Conservation (phyloP, 2,888 invertebrate species). For the Galerucella calmariensis region DNA sequence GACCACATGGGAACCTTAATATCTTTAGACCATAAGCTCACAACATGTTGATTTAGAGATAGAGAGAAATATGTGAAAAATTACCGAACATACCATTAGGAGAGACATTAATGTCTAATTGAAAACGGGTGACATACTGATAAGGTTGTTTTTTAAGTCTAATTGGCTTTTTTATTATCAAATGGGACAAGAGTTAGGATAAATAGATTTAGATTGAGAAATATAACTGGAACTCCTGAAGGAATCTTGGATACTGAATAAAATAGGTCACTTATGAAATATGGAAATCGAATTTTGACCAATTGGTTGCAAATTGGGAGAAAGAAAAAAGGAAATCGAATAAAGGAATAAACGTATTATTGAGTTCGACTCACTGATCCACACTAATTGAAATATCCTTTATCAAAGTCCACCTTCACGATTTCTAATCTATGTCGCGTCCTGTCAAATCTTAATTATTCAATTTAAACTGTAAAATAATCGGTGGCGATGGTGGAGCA, state of each 20-base stretch:
- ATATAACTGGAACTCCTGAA: no score
- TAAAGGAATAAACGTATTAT: conserved; percentile 11
- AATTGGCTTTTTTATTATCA: conserved; percentile 15
- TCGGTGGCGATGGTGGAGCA: neutral
- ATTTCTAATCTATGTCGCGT: no score
- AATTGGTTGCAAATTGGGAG: conserved; percentile 19
- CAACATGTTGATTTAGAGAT: conserved; percentile 33
- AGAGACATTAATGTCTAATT: conserved; percentile 10
- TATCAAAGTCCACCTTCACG: no score
- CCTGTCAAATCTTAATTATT: neutral
- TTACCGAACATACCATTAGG: conserved; percentile 7
- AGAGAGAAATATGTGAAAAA: conserved; percentile 20
- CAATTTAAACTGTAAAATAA: neutral
- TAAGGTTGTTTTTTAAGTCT: neutral
- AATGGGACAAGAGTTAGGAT: no score
- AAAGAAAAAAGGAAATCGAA: conserved; percentile 27
- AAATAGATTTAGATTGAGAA: no score
- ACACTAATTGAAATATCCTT: neutral
- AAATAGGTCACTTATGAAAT: conserved; percentile 31
- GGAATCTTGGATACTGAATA: neutral
- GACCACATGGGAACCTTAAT: conserved; percentile 42
- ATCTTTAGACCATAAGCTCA: conserved; percentile 32
- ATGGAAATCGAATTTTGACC: conserved; percentile 27
- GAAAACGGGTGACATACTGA: conserved; percentile 6
- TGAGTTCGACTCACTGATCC: neutral